Conservation (phyloP, 2,797 vertebrate genomes). For the Petrocephalus sullivani region DNA sequence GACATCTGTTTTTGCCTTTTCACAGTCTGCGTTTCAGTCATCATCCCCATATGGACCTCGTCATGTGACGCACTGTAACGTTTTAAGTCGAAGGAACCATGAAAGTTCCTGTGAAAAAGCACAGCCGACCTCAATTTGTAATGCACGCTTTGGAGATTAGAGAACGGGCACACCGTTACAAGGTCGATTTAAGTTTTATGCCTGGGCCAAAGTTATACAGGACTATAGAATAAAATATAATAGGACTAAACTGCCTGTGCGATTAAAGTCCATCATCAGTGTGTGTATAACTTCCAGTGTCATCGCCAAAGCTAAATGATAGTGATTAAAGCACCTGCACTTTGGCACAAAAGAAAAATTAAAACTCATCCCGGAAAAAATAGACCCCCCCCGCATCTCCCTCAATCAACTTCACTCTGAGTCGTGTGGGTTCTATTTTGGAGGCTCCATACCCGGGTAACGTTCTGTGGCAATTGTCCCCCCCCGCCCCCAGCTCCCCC, state of each 20-base stretch:
- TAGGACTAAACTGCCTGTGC: background rate
- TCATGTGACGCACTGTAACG: background rate
- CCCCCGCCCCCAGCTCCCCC: background rate
- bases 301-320: background rate
- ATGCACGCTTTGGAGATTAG: background rate
- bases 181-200: conserved; percentile 6
- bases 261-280: background rate
- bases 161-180: background rate
- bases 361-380: background rate
- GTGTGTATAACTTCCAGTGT: background rate
- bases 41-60: background rate
- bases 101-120: background rate
- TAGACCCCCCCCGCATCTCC: background rate
- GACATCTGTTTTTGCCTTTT: background rate
- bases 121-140: background rate
- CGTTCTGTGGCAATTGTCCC: background rate
- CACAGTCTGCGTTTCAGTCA: background rate
- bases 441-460: conserved; percentile 31
- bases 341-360: background rate
- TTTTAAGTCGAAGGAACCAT: background rate
- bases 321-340: background rate
- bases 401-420: conserved; percentile 43
- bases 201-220: background rate
- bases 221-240: background rate
- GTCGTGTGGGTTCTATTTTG: conserved; percentile 49